Evolutionary conservation across 1,140 invertebrate species (phyloP), one percentile per base, ranked within the genome.

Genomic region (Drosophila repletoides): DNA sequence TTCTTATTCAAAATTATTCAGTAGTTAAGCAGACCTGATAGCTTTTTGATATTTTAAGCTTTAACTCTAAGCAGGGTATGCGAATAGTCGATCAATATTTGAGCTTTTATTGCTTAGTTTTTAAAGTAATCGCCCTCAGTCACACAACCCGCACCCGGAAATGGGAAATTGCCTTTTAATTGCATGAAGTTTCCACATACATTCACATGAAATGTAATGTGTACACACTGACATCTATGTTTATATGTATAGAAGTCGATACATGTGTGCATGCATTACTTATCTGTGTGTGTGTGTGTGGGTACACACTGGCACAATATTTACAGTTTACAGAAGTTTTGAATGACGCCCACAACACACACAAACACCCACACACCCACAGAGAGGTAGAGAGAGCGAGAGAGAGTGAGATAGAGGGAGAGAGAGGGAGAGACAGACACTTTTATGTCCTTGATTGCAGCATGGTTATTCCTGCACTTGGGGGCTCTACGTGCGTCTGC

Each of bases 111-210:
- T 33, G 12, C 31, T 55, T 7, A 40, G 26, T 56, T 46, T 66
- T 67, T 51, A 60, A 17, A 51, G 45, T 70, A 80, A 74, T 79
- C 22, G 72, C 46, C 45, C 34, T 63, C 66, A 71, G 59, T 71
- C 28, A 61, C 52, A 46, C 34, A 36, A 73, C 56, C 52, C 48
- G 33, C 33, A 53, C 6, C 59, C 55, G 59, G 36, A 51, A 61
- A 55, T 52, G 52, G 59, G 40, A 77, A 84, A 83, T 83, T 70
- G 70, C 33, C 52, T 84, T 83, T 84, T 84, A 84, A 83, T 83
- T 83, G 80, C 48, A 63, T 67, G 52, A 74, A 67, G 70, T 79
- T 84, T 56, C 41, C 38, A 51, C n/a, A 52, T 4, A 53, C 29
- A 33, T 4, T 26, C 15, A 53, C 36, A 24, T 7, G n/a, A n/a